These are phyloP conservation scores for Umimayanthus kanabou DNA, from an alignment of 92 coral and sea anemone genomes.

Conservation along the genomic window DNA sequence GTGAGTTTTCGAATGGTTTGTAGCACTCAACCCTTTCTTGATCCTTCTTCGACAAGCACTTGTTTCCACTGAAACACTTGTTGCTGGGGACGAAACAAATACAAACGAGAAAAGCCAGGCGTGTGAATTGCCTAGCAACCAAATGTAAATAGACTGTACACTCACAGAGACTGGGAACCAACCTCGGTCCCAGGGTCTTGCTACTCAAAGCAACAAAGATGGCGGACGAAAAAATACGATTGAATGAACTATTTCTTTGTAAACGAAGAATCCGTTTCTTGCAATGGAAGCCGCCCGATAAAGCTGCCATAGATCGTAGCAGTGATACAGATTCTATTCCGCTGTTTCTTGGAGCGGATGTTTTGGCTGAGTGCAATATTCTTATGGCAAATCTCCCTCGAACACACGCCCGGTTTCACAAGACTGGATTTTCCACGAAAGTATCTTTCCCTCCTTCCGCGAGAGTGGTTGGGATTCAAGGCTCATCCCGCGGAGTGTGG, in stretches of 20 bases:
- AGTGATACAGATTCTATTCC: slow-evolving; percentile 51
- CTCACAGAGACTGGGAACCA: slow-evolving; percentile 16
- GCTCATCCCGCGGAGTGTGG: slow-evolving; percentile 90
- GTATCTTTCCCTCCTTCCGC: slow-evolving; percentile 67
- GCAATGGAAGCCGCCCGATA: slow-evolving; percentile 57
- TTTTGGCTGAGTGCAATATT: slow-evolving; percentile 74
- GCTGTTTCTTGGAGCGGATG: slow-evolving; percentile 87
- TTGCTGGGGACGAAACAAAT: slow-evolving; percentile 45
- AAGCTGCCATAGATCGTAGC: slow-evolving; percentile 29
- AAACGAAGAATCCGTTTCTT: slow-evolving; percentile 77
- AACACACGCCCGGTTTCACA: slow-evolving; percentile 85
- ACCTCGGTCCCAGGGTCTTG: slow-evolving; percentile 16
- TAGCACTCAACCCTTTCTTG: not conserved
- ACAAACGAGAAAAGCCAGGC: slow-evolving; percentile 19
- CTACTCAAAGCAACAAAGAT: slow-evolving; percentile 27
- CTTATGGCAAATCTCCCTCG: slow-evolving; percentile 80
- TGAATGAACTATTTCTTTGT: slow-evolving; percentile 60
- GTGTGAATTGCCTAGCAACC: slow-evolving; percentile 42
- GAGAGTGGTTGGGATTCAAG: slow-evolving; percentile 77
- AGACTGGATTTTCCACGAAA: slow-evolving; percentile 77
- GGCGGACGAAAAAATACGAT: slow-evolving; percentile 57
- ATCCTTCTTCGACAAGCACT: not conserved
- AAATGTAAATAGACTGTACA: slow-evolving; percentile 65
- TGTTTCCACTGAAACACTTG: slow-evolving; percentile 28
- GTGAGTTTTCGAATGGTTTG: not conserved